Conservation (phyloP, 2,888 invertebrate genomes). For the Podabrus alpinus region DNA sequence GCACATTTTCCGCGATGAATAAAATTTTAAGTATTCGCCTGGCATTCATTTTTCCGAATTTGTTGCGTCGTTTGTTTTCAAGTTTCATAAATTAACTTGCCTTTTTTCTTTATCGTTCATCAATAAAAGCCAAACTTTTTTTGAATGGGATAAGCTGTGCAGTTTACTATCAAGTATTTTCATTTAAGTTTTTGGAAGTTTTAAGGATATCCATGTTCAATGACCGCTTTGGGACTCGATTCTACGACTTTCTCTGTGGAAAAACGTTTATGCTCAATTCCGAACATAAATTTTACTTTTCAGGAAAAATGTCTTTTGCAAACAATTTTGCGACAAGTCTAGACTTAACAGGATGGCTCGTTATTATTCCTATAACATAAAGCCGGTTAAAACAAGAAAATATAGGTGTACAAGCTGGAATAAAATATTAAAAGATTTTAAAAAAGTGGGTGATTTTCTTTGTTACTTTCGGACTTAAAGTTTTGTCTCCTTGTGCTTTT, state of each 20-base stretch:
- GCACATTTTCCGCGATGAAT: neutral
- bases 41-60: neutral
- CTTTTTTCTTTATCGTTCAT: neutral
- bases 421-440: slow-evolving; percentile 26
- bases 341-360: slow-evolving; percentile 13
- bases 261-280: slow-evolving; percentile 23
- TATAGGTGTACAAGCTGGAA: slow-evolving; percentile 8
- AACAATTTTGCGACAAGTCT: slow-evolving; percentile 21
- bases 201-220: slow-evolving; percentile 24
- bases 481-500: slow-evolving; percentile 26
- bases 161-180: slow-evolving; percentile 12
- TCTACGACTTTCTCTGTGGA: slow-evolving; percentile 21
- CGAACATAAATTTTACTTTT: slow-evolving; percentile 21
- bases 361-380: slow-evolving; percentile 16
- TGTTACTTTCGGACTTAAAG: slow-evolving; percentile 23
- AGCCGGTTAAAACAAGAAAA: slow-evolving; percentile 5
- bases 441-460: slow-evolving; percentile 19
- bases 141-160: neutral
- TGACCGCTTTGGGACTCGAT: slow-evolving; percentile 27
- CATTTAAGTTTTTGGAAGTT: slow-evolving; percentile 18
- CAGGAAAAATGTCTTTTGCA: slow-evolving; percentile 19
- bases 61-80: neutral
- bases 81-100: neutral
- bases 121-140: neutral
- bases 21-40: neutral